phyloP scores from a whole-genome alignment of 2,888 invertebrate genomes.

The Embidobia sp. region DNA sequence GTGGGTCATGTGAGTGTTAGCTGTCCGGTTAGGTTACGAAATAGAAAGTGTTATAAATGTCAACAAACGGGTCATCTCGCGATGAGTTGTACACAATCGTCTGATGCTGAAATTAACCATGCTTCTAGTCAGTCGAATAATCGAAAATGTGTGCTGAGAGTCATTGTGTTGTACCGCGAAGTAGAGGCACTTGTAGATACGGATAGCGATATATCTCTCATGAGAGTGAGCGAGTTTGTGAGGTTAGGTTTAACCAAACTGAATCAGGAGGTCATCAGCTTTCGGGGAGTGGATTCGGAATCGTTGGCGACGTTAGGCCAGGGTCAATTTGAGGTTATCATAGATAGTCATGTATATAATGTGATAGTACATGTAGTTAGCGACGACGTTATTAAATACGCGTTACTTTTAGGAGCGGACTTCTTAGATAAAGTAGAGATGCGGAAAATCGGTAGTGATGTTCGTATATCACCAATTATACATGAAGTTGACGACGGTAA shows the following conservation, averaged over 20 bases:
- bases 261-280: slow-evolving; percentile 3
- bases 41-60: slow-evolving; percentile 46
- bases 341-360: slow-evolving; percentile 36
- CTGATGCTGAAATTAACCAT: not conserved
- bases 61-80: slow-evolving; percentile 41
- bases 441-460: not conserved
- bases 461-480: not conserved
- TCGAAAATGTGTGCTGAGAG: not conserved
- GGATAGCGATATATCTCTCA: slow-evolving; percentile 38
- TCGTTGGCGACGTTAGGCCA: slow-evolving; percentile 29
- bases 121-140: slow-evolving; percentile 1
- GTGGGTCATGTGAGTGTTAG: slow-evolving; percentile 32
- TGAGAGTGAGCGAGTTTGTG: slow-evolving; percentile 28
- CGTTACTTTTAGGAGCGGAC: slow-evolving; percentile 45
- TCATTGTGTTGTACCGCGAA: too few species aligned
- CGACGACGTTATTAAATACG: slow-evolving; percentile 26
- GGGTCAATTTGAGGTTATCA: not conserved
- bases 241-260: slow-evolving; percentile 9
- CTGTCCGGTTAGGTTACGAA: slow-evolving; percentile 27
- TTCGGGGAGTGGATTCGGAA: slow-evolving; percentile 33
- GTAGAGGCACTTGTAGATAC: slow-evolving; percentile 34
- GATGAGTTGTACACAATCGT: slow-evolving; percentile 3
- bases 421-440: slow-evolving; percentile 32
- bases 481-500: not conserved
- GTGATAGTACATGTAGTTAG: slow-evolving; percentile 46